Evolutionary conservation across 2,888 invertebrate genomes (phyloP), one percentile per base, ranked within the genome.

Genomic region (Andrena camellia): DNA sequence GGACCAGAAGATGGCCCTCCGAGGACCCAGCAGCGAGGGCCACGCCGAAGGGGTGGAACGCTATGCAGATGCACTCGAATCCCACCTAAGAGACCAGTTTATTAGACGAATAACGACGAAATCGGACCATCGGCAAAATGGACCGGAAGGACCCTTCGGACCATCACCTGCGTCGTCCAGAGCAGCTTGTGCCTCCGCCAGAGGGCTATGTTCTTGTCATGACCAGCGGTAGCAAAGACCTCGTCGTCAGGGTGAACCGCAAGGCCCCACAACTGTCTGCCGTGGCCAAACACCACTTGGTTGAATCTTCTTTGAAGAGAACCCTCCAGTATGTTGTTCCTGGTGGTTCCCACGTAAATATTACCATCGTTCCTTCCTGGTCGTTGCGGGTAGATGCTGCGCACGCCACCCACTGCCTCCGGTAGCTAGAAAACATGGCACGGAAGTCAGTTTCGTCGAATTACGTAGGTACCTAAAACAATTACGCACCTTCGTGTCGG

Each of bases 181-280:
- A 98, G 95, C 13, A 98, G 95, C 94, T 97, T 97, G 93, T 98
- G 98, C 80, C 97, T 97, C 81, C 97, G 96, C 99, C 99, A 99
- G 62, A 98, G 95, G 2, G 98, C 98, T 84, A 99, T 97, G 89
- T 97, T 97, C 93, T 98, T 97, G 93, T 98, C 98, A 90, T 97
- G 97, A 0, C 98, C 98, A 0, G 98, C 98, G 0, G 98, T 98
- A 0, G 98, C 98, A 92, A 98, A 98, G 87, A 98, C 96, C 94
- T 98, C 98, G 91, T 98, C 98, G 89, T 98, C 97, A 0, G 98
- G 98, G 94, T 98, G 98, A 1, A 98, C 97, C 2, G 98, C 97
- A 75, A 98, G 94, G 0, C 98, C 98, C 96, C 97, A 97, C 3
- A 98, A 95, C 93, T 97, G 97, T 77, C 98, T 96, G 71, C 97